Base-by-base conservation (phyloP, 2,113 vertebrate species). In the Rhinolophus ferrumequinum region DNA sequence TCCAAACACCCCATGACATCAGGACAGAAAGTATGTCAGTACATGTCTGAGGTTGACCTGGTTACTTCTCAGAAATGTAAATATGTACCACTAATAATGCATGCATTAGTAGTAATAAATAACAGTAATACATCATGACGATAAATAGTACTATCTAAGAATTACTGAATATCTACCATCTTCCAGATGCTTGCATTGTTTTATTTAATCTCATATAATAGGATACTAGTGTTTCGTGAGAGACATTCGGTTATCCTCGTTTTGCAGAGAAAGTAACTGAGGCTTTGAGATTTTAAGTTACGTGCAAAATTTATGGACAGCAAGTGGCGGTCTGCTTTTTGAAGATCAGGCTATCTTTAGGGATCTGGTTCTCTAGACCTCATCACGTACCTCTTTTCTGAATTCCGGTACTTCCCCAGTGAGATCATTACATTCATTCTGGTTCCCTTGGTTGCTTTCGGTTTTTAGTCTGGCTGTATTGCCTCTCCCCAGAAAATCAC, bases 31-130 rank as follows among this genome's bases (percentile, higher is more conserved):
- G 18, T n/a, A 5, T 80, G 82, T 95, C 66, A 26, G 58, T 58
- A 88, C 28, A 88, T 47, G n/a, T 67, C n/a, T 54, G 54, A 79
- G 35, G 14, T 52, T 56, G 14, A 41, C 35, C 79, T 86, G 56
- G 19, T 94, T 88, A 76, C 60, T 92, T 93, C 81, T 72, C 58
- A 72, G 50, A 88, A 85, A 33, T 77, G 5, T 87, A 33, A 24
- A 13, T 82, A 28, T 8, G 2, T 54, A 30, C 9, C n/a, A 41
- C 6, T 52, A 75, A 15, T 47, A 77, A 50, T 72, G 56, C 72
- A 41, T n/a, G 3, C 82, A 62, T 44, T 44, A 8, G 15, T 56
- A n/a, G 47, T 66, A 56, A 64, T 52, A 56, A 44, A 6, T 30
- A 87, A 52, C 14, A 87, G n/a, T 41, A 26, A 87, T 47, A 41